Base-by-base conservation (phyloP, 92 coral and sea anemone genomes). In the Actinernus sp. region DNA sequence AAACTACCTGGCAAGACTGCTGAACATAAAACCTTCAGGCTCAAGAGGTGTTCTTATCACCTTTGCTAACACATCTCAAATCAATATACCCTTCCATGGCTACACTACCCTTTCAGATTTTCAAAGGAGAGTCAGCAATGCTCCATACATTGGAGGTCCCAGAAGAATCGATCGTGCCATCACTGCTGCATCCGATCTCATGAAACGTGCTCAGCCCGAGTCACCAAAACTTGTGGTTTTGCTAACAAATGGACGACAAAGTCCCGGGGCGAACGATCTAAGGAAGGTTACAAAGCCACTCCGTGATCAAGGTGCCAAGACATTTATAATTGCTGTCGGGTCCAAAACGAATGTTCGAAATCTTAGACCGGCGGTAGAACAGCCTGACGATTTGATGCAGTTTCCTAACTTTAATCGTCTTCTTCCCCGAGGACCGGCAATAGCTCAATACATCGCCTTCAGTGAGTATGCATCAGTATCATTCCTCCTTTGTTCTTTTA, bases 141-240 rank as follows among this genome's bases (percentile, higher is more conserved):
- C 91, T 24, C 33, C 51, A 10, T 72, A 60, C 37, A 84, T 78
- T 19, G 83, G 83, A 13, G 85, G 83, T 2, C 27, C 41, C 25
- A 61, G 94, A 43, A 73, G 78, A 3, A 71, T 88, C 11, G 88
- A 82, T 61, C 54, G 70, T 58, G 90, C 93, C 56, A 40, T 93
- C 13, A 50, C 57, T 39, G 40, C 77, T 21, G 90, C 89, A 37
- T 59, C 68, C 17, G 56, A 73, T 32, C 33, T 89, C 49, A 40
- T 89, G 18, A 4, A 55, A 10, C 61, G 74, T 17, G 78, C 87
- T 12, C 66, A 87, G 20, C 69, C 86, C 20, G 85, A 74, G 7
- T 49, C 61, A 27, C 86, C 93, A 12, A 93, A 85, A 60, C 68
- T 87, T 37, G 86, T 93, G 41, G 72, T 93, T 25, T 68, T 93